Conservation (phyloP, 2,113 vertebrate genomes). For the Sinocyclocheilus anophthalmus region DNA sequence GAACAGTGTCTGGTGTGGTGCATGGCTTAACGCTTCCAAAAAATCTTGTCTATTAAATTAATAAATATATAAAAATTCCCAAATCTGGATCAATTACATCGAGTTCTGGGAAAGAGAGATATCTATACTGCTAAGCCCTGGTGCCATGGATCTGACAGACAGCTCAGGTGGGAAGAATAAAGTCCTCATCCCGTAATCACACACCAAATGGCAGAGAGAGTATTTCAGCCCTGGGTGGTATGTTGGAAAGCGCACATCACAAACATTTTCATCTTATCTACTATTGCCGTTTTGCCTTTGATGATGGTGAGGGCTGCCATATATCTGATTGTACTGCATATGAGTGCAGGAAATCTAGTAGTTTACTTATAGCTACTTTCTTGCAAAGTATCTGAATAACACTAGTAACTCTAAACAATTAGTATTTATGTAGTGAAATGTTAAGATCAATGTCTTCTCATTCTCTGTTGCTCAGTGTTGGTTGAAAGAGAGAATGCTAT, state of each 20-base stretch:
- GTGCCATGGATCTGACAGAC: neutral
- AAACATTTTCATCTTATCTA: conserved; percentile 1
- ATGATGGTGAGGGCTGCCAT: neutral
- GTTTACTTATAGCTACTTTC: neutral
- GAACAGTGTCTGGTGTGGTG: neutral
- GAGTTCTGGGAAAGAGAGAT: conserved; percentile 38
- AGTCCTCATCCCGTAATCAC: neutral
- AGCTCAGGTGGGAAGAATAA: conserved; percentile 4
- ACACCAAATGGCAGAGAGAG: neutral
- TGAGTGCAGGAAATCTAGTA: neutral
- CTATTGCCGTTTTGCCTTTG: neutral
- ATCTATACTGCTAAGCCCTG: neutral
- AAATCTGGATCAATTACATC: conserved; percentile 28
- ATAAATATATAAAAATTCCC: neutral
- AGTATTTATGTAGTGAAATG: neutral
- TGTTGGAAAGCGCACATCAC: neutral
- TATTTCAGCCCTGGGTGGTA: neutral
- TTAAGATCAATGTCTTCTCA: neutral
- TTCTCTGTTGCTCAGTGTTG: neutral
- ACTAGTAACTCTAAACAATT: too few species aligned
- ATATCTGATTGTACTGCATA: neutral
- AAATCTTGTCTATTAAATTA: neutral
- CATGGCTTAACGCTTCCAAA: neutral
- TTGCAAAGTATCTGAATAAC: neutral
- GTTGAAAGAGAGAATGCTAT: too few species aligned